phyloP scores from a whole-genome alignment of 2,113 vertebrate species.

The Lophius piscatorius region DNA sequence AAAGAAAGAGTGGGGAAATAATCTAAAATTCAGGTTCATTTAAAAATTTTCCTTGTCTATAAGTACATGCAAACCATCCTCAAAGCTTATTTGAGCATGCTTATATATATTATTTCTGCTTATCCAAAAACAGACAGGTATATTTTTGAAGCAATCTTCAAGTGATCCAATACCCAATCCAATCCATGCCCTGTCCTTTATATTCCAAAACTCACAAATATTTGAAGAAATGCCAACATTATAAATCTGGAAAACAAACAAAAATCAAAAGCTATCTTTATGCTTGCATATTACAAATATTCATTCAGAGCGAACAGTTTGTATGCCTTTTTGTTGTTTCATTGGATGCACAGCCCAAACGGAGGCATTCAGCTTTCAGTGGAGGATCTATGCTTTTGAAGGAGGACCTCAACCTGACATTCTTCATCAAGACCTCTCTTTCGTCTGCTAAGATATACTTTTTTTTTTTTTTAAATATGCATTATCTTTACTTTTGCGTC shows the following conservation, averaged over 20 bases:
- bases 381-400: constrained; percentile 1
- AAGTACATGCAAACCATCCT: constrained; percentile 27
- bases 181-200: constrained; percentile 11
- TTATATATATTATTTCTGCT: no score
- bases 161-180: not conserved
- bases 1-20: constrained; percentile 9
- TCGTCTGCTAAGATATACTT: constrained; percentile 45
- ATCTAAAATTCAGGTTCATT: constrained; percentile 20
- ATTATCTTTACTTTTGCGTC: constrained; percentile 68
- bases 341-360: constrained; percentile 27
- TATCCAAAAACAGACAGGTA: constrained; percentile 12
- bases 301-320: constrained; percentile 14
- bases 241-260: constrained; percentile 12
- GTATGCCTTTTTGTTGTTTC: not conserved
- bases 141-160: constrained; percentile 5
- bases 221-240: not conserved
- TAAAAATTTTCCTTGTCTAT: constrained; percentile 20
- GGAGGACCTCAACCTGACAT: constrained; percentile 35
- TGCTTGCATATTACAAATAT: constrained; percentile 4
- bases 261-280: not conserved
- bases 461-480: constrained; percentile 39
- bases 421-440: constrained; percentile 46
- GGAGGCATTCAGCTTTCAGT: not conserved
- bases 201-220: constrained; percentile 1
- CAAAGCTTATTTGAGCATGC: constrained; percentile 29